Conservation (phyloP, 2,797 vertebrate species). For the Pachyuromys duprasi region DNA sequence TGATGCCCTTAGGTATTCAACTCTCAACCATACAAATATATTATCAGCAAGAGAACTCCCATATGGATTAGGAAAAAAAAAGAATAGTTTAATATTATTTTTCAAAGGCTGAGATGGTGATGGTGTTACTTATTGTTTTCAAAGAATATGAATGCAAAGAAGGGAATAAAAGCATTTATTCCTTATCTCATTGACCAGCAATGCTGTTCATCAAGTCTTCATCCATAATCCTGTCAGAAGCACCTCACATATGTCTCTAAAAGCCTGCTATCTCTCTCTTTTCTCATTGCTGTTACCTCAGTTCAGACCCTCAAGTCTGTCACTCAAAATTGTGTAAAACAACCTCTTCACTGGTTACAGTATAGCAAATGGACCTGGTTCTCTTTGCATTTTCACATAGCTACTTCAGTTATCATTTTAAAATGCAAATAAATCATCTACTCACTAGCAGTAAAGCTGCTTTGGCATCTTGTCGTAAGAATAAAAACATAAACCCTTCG, state of each 20-base stretch:
- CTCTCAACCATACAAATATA: not conserved
- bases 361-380: not conserved
- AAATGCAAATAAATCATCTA: constrained; percentile 40
- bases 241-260: not conserved
- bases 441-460: not conserved
- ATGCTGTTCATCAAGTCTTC: not conserved
- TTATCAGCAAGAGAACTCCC: not conserved
- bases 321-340: not conserved
- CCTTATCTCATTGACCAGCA: not conserved
- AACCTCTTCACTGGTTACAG: not conserved
- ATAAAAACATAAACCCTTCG: not conserved
- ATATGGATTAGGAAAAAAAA: not conserved
- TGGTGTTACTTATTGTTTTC: not conserved
- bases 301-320: not conserved
- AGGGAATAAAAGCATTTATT: not conserved
- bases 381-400: not conserved
- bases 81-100: not conserved
- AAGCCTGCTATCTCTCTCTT: not conserved
- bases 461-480: not conserved
- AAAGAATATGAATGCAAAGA: constrained; percentile 6
- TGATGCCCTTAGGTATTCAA: not conserved
- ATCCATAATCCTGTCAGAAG: not conserved
- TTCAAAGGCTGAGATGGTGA: not conserved
- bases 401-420: not conserved
- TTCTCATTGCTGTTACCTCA: not conserved